A percentile compares a stretch with the other conserved stretches of the same genome.
Conservation (phyloP, 2,888 invertebrate species). For the Ernsta delagoae region DNA sequence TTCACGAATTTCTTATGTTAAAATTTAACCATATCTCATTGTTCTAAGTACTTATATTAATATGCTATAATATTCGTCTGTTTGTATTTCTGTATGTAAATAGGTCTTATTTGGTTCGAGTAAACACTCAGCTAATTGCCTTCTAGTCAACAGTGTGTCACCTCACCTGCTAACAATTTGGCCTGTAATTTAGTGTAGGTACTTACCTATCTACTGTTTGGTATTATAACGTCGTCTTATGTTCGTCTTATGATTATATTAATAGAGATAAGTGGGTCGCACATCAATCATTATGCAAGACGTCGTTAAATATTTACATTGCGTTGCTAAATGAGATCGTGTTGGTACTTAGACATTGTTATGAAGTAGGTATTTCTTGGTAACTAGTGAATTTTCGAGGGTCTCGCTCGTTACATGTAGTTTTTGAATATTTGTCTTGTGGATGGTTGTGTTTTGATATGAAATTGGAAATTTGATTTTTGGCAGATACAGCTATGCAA, state of each 20-base stretch:
- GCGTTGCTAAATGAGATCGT: conserved; percentile 55
- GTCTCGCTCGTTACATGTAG: too few species aligned
- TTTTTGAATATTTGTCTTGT: too few species aligned
- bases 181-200: conserved; percentile 35
- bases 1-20: neutral
- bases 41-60: too few species aligned
- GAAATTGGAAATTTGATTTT: too few species aligned
- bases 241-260: conserved; percentile 44
- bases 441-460: too few species aligned
- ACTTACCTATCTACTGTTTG: conserved; percentile 24
- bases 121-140: conserved; percentile 22
- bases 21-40: neutral
- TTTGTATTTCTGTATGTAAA: neutral
- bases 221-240: conserved; percentile 28
- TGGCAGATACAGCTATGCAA: too few species aligned
- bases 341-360: conserved; percentile 40
- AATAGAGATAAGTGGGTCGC: conserved; percentile 51
- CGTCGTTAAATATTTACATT: conserved; percentile 47
- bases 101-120: neutral
- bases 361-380: neutral
- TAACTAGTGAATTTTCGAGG: too few species aligned
- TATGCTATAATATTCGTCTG: neutral
- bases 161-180: conserved; percentile 40
- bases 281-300: conserved; percentile 64
- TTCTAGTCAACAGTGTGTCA: conserved; percentile 20